Conservation (phyloP, 1,140 invertebrate genomes). For the Bombyx mandarina region DNA sequence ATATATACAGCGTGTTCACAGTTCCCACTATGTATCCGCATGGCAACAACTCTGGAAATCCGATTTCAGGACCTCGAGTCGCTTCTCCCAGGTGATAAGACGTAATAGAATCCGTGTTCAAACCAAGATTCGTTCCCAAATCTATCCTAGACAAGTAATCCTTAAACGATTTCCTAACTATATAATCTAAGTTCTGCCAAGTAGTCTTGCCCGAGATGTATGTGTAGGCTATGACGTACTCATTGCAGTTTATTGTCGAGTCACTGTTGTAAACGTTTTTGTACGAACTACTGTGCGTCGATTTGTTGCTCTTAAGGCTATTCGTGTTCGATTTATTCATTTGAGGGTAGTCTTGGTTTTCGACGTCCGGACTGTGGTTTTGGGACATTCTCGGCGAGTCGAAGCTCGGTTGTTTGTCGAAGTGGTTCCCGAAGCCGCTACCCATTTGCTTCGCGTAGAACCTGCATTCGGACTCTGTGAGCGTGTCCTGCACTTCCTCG, state of each 20-base stretch:
- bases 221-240: conserved; percentile 87
- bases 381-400: conserved; percentile 67
- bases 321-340: conserved; percentile 69
- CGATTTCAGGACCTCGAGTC: conserved; percentile 77
- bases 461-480: conserved; percentile 71
- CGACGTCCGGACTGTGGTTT: conserved; percentile 65
- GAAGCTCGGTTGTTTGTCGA: conserved; percentile 71
- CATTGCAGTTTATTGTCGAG: conserved; percentile 71
- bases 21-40: conserved; percentile 95
- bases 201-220: conserved; percentile 93
- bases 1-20: conserved; percentile 83
- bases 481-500: conserved; percentile 74
- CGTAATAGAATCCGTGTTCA: conserved; percentile 90
- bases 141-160: conserved; percentile 95
- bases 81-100: conserved; percentile 95
- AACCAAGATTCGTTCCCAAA: conserved; percentile 90
- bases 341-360: conserved; percentile 61
- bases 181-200: conserved; percentile 94
- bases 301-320: conserved; percentile 72
- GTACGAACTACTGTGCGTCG: conserved; percentile 70
- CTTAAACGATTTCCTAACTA: conserved; percentile 92
- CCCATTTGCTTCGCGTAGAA: conserved; percentile 67
- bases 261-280: conserved; percentile 69
- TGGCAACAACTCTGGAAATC: conserved; percentile 89
- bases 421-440: conserved; percentile 56